phyloP scores from a whole-genome alignment of 2,113 vertebrate genomes.

The Eulemur macaco region DNA sequence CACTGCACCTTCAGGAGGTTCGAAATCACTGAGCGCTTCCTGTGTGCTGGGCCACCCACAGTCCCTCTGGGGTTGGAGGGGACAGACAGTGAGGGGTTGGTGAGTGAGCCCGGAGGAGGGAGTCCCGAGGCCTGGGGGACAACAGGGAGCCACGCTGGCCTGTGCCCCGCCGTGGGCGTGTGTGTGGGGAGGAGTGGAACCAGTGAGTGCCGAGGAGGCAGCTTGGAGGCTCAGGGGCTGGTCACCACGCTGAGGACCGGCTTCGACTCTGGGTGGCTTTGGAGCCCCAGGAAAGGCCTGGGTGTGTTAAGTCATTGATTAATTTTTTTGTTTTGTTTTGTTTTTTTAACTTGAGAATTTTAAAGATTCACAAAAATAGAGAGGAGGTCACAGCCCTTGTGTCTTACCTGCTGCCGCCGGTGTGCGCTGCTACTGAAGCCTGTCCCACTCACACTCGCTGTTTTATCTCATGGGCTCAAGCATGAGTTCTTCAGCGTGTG shows the following conservation, averaged over 20 bases:
- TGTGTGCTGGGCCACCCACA: neutral
- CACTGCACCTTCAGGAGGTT: neutral
- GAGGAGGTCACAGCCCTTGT: fast-evolving
- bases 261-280: neutral
- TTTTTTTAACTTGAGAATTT: neutral
- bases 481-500: neutral
- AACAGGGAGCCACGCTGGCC: neutral
- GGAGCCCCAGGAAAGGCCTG: neutral
- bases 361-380: neutral
- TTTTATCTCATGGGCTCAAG: neutral
- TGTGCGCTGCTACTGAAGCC: neutral
- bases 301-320: neutral
- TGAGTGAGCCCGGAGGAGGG: neutral
- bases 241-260: neutral
- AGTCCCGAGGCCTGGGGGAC: neutral
- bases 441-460: too few relatives aligned
- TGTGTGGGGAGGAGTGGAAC: neutral
- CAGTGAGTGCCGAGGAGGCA: too few relatives aligned
- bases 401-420: neutral
- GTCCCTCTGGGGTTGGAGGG: neutral
- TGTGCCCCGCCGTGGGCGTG: fast-evolving
- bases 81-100: neutral
- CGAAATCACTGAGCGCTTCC: too few relatives aligned
- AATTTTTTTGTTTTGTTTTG: neutral
- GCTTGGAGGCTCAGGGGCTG: neutral